Conservation (phyloP, 1,140 invertebrate species). For the Diplogasteroides magnus region DNA sequence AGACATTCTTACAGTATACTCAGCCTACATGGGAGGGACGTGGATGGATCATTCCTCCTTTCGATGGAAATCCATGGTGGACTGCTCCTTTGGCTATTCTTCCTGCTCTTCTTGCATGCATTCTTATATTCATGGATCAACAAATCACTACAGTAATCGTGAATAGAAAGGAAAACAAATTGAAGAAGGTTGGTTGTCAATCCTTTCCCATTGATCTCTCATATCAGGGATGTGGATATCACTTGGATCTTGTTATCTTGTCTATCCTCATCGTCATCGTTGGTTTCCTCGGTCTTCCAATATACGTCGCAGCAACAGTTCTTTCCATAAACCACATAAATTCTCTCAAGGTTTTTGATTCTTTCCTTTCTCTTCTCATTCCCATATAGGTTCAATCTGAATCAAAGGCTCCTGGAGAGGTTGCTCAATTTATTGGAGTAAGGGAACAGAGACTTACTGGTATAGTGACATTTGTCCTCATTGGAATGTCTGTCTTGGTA, state of each 20-base stretch:
- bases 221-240: conserved; percentile 89
- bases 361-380: neutral
- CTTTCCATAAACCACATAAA: conserved; percentile 97
- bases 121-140: conserved; percentile 94
- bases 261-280: conserved; percentile 82
- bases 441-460: conserved; percentile 89
- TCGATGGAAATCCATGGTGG: conserved; percentile 72
- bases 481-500: conserved; percentile 79
- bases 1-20: conserved; percentile 17
- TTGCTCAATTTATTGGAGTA: conserved; percentile 93
- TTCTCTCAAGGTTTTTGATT: conserved; percentile 70
- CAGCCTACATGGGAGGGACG: conserved; percentile 71
- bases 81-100: conserved; percentile 73
- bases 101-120: conserved; percentile 87
- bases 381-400: conserved; percentile 69
- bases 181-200: conserved; percentile 63
- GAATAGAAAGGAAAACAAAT: conserved; percentile 94
- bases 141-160: conserved; percentile 98
- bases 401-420: conserved; percentile 92
- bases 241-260: conserved; percentile 87
- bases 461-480: conserved; percentile 87
- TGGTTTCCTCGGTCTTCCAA: conserved; percentile 85
- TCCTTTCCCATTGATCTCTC: neutral
- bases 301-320: conserved; percentile 92
- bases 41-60: conserved; percentile 84